These are phyloP conservation scores for Ligdia adustata DNA, from an alignment of 2,888 invertebrate species.

Conservation along the genomic window DNA sequence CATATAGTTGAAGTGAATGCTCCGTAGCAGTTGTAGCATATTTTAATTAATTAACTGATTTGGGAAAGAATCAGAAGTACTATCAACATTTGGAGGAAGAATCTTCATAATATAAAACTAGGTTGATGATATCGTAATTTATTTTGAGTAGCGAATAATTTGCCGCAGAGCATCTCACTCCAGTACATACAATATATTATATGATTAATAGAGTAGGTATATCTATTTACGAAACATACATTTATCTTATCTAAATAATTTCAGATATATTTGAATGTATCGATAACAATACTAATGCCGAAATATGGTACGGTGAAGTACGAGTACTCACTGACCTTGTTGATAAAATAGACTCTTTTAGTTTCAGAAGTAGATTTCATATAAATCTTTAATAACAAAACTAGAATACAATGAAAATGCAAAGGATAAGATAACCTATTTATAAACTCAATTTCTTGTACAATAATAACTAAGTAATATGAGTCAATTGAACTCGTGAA, in stretches of 20 bases:
- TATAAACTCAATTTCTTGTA: no score
- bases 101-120: no score
- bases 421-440: background rate
- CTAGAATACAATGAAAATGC: background rate
- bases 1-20: conserved; percentile 10
- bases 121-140: no score
- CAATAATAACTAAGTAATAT: no score
- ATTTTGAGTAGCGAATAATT: no score
- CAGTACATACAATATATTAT: conserved; percentile 10
- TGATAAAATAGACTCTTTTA: conserved; percentile 21
- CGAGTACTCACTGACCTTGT: background rate
- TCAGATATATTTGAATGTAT: conserved; percentile 26
- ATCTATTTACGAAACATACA: conserved; percentile 9
- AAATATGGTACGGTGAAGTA: background rate
- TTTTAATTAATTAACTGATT: no score
- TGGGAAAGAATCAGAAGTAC: no score
- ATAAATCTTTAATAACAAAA: background rate
- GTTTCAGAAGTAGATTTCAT: background rate
- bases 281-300: conserved; percentile 6
- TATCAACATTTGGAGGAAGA: no score
- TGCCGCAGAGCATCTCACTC: conserved; percentile 18
- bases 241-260: conserved; percentile 18
- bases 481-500: background rate
- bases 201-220: background rate
- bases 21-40: no score